These are phyloP conservation scores for Acleris holmiana DNA, from an alignment of 2,888 invertebrate genomes.

Conservation along the genomic window DNA sequence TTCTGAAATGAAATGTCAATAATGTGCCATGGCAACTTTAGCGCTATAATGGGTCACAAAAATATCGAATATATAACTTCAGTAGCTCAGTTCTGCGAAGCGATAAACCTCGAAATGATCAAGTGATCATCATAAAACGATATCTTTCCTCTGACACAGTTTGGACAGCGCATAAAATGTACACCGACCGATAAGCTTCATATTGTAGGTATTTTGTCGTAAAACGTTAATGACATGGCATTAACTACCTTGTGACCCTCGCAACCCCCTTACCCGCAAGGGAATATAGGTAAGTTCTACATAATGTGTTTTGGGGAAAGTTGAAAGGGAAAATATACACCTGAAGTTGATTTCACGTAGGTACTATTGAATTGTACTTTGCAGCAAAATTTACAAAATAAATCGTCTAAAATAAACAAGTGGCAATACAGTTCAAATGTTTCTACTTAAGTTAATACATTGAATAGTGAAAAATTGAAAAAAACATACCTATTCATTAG, in stretches of 20 bases:
- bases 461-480: no score
- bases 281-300: background rate
- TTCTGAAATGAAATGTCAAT: no score
- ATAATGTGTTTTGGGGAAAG: no score
- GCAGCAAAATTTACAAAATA: no score
- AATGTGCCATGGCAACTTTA: no score
- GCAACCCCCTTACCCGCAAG: background rate
- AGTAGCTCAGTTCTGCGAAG: background rate
- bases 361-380: no score
- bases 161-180: conserved; percentile 24
- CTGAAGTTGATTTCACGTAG: no score
- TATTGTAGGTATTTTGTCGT: conserved; percentile 23
- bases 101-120: conserved; percentile 18
- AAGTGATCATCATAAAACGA: conserved; percentile 32
- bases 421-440: no score
- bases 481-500: no score
- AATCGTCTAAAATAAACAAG: no score
- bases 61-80: background rate
- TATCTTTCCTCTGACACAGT: conserved; percentile 16
- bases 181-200: conserved; percentile 14
- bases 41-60: background rate
- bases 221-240: conserved; percentile 26
- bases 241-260: conserved; percentile 3
- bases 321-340: no score
- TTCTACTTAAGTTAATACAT: no score